Percentiles rank a stretch among this genome's conserved stretches.
phyloP scores from a whole-genome alignment of 2,113 vertebrate species.

The Podarcis muralis region DNA sequence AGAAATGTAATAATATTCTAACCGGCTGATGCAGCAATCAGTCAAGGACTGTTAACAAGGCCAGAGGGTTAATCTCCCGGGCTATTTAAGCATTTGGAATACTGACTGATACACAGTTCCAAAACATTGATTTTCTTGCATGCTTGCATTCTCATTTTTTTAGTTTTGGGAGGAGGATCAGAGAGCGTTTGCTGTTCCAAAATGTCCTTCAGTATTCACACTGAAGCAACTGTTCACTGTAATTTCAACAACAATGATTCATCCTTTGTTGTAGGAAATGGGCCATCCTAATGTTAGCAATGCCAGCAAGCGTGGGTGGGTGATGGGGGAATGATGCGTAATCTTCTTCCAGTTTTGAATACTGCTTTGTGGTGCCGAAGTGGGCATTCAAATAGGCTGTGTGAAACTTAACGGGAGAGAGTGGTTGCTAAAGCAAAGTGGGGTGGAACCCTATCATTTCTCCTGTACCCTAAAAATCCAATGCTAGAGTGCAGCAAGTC shows the following conservation, averaged over 20 bases:
- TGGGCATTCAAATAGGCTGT: neutral
- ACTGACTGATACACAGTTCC: neutral
- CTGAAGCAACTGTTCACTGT: accelerated
- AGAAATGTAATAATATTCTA: neutral
- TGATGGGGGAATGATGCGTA: neutral
- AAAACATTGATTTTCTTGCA: accelerated
- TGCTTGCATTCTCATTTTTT: neutral
- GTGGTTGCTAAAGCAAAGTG: no score
- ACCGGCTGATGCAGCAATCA: neutral
- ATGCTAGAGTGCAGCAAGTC: no score
- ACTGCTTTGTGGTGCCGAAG: neutral
- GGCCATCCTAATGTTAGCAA: neutral
- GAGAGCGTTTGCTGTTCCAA: accelerated
- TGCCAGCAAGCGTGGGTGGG: accelerated
- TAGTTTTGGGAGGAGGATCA: neutral
- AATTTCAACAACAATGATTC: neutral
- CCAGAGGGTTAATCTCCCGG: neutral
- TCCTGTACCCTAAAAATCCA: no score
- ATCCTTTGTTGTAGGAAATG: neutral
- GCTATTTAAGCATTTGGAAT: neutral
- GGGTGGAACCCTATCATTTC: no score
- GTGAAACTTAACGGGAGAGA: no score
- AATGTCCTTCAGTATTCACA: accelerated
- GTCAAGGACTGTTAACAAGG: constrained; percentile 29
- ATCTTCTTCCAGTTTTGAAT: neutral